phyloP scores from a whole-genome alignment of 35 echinoderm and acorn worm genomes.

The Heliocidaris erythrogramma region DNA sequence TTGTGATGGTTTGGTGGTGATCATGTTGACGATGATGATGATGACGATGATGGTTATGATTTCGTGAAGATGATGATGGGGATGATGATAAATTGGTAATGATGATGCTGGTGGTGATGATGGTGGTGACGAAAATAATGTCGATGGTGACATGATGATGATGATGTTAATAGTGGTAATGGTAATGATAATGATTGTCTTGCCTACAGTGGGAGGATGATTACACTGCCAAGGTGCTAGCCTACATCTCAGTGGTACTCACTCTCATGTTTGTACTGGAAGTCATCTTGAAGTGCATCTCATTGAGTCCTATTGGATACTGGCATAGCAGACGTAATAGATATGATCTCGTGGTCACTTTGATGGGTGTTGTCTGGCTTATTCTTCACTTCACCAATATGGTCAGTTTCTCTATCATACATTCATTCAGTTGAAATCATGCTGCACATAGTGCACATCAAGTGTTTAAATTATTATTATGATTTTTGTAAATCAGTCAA shows the following conservation, averaged over 20 bases:
- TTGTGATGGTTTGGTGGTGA: conserved; percentile 33
- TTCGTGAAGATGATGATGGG: no score
- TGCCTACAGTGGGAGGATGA: conserved; percentile 29
- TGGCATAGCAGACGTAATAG: conserved; percentile 98
- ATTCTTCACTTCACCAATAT: conserved; percentile 62
- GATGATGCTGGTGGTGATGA: not conserved
- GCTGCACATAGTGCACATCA: no score
- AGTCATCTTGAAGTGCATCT: conserved; percentile 98
- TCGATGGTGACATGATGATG: not conserved
- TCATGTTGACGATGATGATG: not conserved
- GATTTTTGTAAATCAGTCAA: no score
- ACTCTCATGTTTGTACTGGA: conserved; percentile 88
- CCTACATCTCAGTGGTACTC: conserved; percentile 73
- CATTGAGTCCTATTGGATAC: conserved; percentile 86
- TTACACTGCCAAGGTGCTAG: conserved; percentile 30
- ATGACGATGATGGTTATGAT: not conserved
- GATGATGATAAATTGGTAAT: not conserved
- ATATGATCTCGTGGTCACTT: conserved; percentile 84
- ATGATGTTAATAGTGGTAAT: not conserved
- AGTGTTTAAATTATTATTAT: no score
- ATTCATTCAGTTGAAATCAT: no score
- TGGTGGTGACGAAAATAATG: not conserved
- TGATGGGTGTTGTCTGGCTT: conserved; percentile 89
- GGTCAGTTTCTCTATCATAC: conserved; percentile 41
- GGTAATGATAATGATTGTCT: not conserved